phyloP scores from a whole-genome alignment of 2,797 vertebrate genomes.

The Buphagus erythrorhynchus region DNA sequence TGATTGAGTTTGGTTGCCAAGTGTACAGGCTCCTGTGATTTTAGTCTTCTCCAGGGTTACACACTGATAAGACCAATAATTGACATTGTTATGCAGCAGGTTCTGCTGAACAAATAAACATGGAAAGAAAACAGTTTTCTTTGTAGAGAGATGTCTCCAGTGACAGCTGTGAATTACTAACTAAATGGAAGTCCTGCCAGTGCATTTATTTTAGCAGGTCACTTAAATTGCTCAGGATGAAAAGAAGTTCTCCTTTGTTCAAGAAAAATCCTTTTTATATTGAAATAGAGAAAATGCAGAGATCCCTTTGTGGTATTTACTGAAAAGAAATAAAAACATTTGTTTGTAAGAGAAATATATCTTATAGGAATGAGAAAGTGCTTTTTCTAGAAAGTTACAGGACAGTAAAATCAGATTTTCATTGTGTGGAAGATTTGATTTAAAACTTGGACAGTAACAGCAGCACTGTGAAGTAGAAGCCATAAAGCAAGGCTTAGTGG shows the following conservation, averaged over 20 bases:
- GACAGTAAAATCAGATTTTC: background rate
- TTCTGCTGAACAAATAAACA: slow-evolving; percentile 71
- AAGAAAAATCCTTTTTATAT: slow-evolving; percentile 26
- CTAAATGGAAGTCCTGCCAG: slow-evolving; percentile 59
- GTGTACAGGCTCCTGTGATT: slow-evolving; percentile 60
- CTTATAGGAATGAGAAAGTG: background rate
- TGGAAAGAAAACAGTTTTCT: slow-evolving; percentile 69
- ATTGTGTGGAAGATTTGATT: background rate
- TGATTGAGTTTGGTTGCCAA: slow-evolving; percentile 75
- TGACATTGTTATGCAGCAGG: slow-evolving; percentile 67
- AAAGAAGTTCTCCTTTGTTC: background rate
- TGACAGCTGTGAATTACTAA: slow-evolving; percentile 70
- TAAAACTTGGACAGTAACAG: background rate
- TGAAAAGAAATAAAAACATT: slow-evolving; percentile 28
- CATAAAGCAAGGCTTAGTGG: background rate
- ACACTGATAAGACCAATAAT: slow-evolving; percentile 72
- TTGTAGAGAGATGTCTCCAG: slow-evolving; percentile 59
- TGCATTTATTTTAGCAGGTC: slow-evolving; percentile 58
- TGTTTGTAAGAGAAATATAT: background rate
- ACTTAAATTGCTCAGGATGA: slow-evolving; percentile 57
- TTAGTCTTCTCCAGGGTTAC: slow-evolving; percentile 69
- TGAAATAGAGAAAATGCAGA: slow-evolving; percentile 20
- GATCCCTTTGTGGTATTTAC: background rate
- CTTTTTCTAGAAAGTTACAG: background rate
- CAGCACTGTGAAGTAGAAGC: background rate